A percentile compares a stretch with the other conserved stretches of the same genome.
Conservation (phyloP, 2,888 invertebrate genomes). For the Cephalotes varians region DNA sequence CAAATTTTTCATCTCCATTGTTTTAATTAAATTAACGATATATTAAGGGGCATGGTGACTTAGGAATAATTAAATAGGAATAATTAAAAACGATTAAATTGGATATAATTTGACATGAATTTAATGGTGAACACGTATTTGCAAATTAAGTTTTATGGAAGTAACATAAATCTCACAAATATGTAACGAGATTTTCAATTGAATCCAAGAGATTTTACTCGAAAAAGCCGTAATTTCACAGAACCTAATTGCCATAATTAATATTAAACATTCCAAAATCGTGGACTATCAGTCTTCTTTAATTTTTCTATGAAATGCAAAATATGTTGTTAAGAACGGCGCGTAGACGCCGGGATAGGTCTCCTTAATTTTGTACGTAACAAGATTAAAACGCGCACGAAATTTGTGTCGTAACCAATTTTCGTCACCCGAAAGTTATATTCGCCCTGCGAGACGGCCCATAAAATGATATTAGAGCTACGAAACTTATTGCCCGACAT, state of each 20-base stretch:
- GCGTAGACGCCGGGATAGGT: background rate
- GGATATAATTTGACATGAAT: too few species aligned
- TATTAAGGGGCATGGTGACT: too few species aligned
- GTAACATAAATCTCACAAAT: background rate
- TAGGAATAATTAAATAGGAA: too few species aligned
- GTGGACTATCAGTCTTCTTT: background rate
- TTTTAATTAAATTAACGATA: too few species aligned
- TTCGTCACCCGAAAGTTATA: constrained; percentile 14
- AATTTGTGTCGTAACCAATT: constrained; percentile 1
- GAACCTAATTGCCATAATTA: background rate
- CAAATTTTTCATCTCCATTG: too few species aligned
- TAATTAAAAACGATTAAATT: too few species aligned
- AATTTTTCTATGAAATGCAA: background rate
- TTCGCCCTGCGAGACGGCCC: background rate
- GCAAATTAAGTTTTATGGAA: background rate
- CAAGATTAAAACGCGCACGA: constrained; percentile 4
- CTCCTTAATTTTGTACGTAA: constrained; percentile 1
- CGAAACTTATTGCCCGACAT: constrained; percentile 34
- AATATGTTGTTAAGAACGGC: background rate
- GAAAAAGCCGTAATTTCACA: background rate
- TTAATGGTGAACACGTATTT: too few species aligned
- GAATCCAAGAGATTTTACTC: background rate
- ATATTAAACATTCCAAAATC: constrained; percentile 14
- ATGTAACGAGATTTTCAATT: background rate
- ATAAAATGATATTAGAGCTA: constrained; percentile 27